Evolutionary conservation across 2,888 invertebrate species (phyloP).

Genomic region (Eudemis profundana): DNA sequence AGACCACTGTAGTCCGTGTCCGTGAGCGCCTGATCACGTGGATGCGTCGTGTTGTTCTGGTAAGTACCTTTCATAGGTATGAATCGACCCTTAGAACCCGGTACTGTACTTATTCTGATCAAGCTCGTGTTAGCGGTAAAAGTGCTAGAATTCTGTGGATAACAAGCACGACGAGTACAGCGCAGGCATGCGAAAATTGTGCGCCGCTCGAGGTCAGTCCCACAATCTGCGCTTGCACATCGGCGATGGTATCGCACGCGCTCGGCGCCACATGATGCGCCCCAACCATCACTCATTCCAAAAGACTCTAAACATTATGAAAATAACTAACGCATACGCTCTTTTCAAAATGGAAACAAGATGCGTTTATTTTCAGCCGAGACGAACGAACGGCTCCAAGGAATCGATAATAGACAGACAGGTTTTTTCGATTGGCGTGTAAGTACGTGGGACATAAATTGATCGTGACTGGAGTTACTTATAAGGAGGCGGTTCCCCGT

Average conservation of each 20-base stretch:
- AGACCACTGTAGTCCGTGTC: no score
- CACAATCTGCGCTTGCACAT: slow-evolving; percentile 31
- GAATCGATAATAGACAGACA: slow-evolving; percentile 31
- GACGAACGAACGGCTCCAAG: slow-evolving; percentile 5
- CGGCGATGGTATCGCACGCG: slow-evolving; percentile 36
- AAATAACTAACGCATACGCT: not conserved
- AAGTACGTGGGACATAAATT: slow-evolving; percentile 26
- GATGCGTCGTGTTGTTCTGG: not conserved
- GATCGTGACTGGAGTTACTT: slow-evolving; percentile 7
- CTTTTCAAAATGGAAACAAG: not conserved
- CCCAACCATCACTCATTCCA: not conserved
- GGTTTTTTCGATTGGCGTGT: slow-evolving; percentile 27
- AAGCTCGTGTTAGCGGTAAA: not conserved
- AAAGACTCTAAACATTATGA: not conserved
- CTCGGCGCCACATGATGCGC: slow-evolving; percentile 27
- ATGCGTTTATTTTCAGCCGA: slow-evolving; percentile 14
- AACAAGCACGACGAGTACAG: slow-evolving; percentile 11
- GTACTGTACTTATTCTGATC: not conserved
- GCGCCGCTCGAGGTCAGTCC: slow-evolving; percentile 28
- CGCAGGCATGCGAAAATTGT: slow-evolving; percentile 21
- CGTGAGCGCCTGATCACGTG: no score
- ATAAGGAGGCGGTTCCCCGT: slow-evolving; percentile 20
- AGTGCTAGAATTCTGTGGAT: not conserved
- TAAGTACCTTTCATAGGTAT: not conserved
- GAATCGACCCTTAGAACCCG: no score